Percentiles rank a stretch among this genome's conserved stretches.
Evolutionary conservation across 2,113 vertebrate genomes (phyloP).

Genomic region (Myanophis thanlyinensis): DNA sequence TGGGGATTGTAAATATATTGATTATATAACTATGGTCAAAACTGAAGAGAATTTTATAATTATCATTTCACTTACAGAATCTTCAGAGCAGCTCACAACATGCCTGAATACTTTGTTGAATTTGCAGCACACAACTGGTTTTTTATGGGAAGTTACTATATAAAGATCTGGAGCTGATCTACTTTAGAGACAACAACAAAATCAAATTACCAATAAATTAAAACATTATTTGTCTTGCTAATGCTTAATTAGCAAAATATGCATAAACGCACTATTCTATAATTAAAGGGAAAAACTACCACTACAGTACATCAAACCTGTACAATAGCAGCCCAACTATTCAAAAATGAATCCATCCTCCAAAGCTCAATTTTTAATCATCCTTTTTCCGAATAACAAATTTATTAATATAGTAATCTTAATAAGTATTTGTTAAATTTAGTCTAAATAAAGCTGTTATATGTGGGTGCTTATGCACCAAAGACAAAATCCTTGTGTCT

Average conservation of each 20-base stretch:
- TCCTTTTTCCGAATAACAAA: background rate
- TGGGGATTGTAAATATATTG: background rate
- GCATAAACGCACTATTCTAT: background rate
- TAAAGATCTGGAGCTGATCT: constrained; percentile 61
- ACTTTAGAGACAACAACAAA: constrained; percentile 5
- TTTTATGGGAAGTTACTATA: constrained; percentile 69
- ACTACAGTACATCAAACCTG: background rate
- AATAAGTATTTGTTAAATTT: background rate
- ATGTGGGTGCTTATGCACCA: background rate
- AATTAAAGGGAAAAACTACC: background rate
- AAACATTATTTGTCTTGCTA: background rate
- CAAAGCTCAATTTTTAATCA: background rate
- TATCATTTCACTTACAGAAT: constrained; percentile 71
- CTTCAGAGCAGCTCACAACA: constrained; percentile 78
- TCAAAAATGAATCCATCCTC: background rate
- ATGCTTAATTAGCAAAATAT: background rate
- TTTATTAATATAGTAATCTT: background rate
- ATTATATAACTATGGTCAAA: background rate
- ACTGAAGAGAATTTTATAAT: background rate
- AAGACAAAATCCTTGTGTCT: background rate
- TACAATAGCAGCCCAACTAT: background rate
- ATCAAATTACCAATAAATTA: background rate
- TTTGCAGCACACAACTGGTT: constrained; percentile 74
- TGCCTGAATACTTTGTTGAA: constrained; percentile 75
- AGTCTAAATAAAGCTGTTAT: background rate